Conservation (phyloP, 2,888 invertebrate species). For the Drosophila austrosaltans region DNA sequence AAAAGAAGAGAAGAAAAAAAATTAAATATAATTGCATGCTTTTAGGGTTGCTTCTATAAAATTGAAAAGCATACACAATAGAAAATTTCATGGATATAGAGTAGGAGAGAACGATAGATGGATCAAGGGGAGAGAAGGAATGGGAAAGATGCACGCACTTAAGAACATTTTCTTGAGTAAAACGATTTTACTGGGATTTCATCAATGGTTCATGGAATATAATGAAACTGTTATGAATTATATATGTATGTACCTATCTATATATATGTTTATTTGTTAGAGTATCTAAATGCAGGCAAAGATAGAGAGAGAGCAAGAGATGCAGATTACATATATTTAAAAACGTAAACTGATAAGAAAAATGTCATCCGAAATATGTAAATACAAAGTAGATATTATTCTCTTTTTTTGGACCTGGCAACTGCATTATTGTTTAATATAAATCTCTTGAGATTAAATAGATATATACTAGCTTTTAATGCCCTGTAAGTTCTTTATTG, state of each 20-base stretch:
- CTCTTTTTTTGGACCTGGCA: no score
- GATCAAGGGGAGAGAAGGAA: neutral
- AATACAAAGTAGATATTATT: no score
- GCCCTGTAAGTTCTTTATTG: no score
- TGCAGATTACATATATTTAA: no score
- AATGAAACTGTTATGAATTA: slow-evolving; percentile 16
- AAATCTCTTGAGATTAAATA: no score
- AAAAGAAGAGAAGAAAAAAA: neutral
- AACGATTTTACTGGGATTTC: slow-evolving; percentile 19
- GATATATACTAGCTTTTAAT: no score
- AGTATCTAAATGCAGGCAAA: neutral
- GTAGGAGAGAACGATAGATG: slow-evolving; percentile 5
- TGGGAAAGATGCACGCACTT: slow-evolving; percentile 23
- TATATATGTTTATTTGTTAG: no score
- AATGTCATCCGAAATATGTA: neutral
- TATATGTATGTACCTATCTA: neutral
- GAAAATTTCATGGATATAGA: slow-evolving; percentile 12
- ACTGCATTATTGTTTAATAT: no score
- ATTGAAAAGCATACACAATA: slow-evolving; percentile 59
- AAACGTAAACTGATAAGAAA: neutral
- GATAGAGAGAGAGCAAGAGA: neutral
- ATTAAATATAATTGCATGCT: slow-evolving; percentile 66
- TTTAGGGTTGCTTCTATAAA: slow-evolving; percentile 67
- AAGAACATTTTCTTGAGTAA: slow-evolving; percentile 20
- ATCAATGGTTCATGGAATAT: slow-evolving; percentile 8